A percentile compares a stretch with the other conserved stretches of the same genome.
Evolutionary conservation across 2,113 vertebrate genomes (phyloP).

Genomic region (Probosciger aterrimus): DNA sequence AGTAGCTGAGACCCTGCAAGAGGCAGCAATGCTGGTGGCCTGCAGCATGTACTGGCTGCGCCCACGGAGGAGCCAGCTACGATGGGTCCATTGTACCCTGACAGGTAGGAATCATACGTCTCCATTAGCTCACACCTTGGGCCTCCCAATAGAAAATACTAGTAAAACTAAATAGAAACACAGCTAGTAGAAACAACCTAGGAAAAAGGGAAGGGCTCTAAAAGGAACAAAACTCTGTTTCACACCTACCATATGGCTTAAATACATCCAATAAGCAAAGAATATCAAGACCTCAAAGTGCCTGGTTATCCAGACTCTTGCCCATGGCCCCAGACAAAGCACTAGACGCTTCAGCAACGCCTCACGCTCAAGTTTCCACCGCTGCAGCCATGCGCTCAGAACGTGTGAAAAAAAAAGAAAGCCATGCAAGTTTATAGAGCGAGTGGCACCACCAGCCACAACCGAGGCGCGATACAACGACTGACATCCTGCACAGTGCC

Average conservation of each 20-base stretch:
- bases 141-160: background rate
- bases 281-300: rapidly evolving
- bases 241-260: background rate
- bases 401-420: background rate
- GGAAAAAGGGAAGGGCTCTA: background rate
- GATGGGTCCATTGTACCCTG: background rate
- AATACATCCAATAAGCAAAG: background rate
- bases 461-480: background rate
- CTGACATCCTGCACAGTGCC: background rate
- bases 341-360: background rate
- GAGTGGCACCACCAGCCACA: background rate
- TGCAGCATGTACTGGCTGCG: constrained; percentile 1
- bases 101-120: background rate
- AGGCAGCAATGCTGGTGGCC: constrained; percentile 39
- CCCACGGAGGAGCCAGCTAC: background rate
- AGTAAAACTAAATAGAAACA: background rate
- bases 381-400: background rate
- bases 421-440: background rate
- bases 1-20: background rate
- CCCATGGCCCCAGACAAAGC: background rate
- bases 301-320: background rate
- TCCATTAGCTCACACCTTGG: background rate
- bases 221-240: background rate
- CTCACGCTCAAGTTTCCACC: background rate
- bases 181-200: rapidly evolving